Percentiles rank a stretch among this genome's conserved stretches.
Evolutionary conservation across 2,888 invertebrate species (phyloP).

Genomic region (Phania funesta): DNA sequence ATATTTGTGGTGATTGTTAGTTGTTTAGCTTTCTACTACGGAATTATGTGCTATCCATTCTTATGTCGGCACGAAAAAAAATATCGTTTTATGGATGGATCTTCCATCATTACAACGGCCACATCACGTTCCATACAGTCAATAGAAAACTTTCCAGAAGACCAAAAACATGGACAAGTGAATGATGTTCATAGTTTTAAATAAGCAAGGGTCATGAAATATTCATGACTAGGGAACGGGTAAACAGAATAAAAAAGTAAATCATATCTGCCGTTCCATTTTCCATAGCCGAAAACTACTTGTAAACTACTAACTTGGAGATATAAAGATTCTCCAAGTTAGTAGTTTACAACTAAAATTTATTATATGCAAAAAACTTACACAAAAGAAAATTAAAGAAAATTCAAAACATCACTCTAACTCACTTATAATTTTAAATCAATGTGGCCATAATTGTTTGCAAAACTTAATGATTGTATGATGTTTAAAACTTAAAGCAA

Average conservation of each 20-base stretch:
- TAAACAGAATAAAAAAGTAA: slow-evolving; percentile 3
- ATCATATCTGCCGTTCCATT: background rate
- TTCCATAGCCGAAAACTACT: background rate
- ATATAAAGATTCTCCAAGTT: too few species aligned
- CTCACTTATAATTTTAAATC: background rate
- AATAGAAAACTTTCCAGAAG: slow-evolving; percentile 78
- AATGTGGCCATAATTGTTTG: slow-evolving; percentile 52
- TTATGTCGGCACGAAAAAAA: slow-evolving; percentile 81
- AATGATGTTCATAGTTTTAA: slow-evolving; percentile 55
- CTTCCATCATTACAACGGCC: slow-evolving; percentile 78
- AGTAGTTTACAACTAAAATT: background rate
- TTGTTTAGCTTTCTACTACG: slow-evolving; percentile 83
- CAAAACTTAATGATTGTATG: slow-evolving; percentile 8
- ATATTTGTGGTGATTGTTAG: slow-evolving; percentile 76
- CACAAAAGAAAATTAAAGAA: background rate
- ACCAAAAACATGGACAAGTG: slow-evolving; percentile 74
- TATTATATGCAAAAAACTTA: background rate
- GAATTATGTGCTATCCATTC: slow-evolving; percentile 85
- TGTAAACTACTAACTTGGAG: too few species aligned
- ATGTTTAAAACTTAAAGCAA: background rate
- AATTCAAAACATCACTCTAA: background rate
- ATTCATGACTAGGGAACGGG: background rate
- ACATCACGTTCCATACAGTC: slow-evolving; percentile 80
- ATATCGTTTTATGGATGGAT: slow-evolving; percentile 79
- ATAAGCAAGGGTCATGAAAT: background rate